These are phyloP conservation scores for Spilogale gracilis DNA, from an alignment of 2,113 vertebrate species.

Conservation along the genomic window DNA sequence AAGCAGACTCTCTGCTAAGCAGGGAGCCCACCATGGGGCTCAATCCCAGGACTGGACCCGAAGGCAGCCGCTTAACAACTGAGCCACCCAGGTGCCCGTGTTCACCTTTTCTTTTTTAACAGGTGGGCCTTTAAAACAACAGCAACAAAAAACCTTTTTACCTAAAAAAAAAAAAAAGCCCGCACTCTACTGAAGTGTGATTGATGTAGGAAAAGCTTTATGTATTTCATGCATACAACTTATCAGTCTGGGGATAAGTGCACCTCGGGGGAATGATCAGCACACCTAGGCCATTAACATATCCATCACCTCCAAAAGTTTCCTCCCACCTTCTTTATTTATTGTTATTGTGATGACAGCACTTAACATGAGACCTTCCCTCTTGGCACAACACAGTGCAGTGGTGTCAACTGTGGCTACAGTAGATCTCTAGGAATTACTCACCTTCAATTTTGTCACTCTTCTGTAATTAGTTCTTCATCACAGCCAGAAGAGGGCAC, in stretches of 20 bases:
- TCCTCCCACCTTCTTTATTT: background rate
- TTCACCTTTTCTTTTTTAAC: no score
- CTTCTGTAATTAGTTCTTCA: background rate
- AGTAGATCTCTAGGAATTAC: background rate
- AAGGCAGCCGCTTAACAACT: no score
- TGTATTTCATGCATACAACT: background rate
- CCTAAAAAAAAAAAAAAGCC: background rate
- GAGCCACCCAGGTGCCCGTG: no score
- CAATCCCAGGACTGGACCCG: no score
- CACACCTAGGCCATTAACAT: background rate
- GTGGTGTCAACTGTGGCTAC: background rate
- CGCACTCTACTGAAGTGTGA: background rate
- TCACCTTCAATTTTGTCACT: background rate
- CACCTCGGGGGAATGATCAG: background rate
- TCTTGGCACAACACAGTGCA: background rate
- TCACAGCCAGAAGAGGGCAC: constrained; percentile 39
- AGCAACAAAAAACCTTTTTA: background rate
- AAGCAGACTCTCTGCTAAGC: no score
- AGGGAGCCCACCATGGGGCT: no score
- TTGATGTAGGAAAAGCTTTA: background rate
- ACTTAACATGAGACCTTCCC: background rate
- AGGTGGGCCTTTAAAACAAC: background rate
- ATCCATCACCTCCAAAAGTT: background rate
- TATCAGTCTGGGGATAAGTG: background rate
- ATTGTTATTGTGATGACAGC: background rate